Base-by-base conservation (phyloP, 2,113 vertebrate genomes). In the Lethenteron reissneri region DNA sequence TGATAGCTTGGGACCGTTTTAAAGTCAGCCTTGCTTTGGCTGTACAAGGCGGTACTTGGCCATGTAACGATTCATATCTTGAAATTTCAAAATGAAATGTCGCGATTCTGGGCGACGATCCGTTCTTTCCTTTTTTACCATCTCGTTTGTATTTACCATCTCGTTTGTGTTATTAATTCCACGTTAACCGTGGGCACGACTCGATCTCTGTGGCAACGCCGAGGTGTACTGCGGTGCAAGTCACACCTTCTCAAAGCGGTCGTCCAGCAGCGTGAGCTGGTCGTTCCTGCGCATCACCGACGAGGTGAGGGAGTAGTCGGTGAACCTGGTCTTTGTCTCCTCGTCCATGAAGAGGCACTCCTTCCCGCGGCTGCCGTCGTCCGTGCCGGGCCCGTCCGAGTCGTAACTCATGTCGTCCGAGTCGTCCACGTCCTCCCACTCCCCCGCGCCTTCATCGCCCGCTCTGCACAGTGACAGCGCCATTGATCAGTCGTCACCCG, bases 291-390 rank as follows among this genome's bases (percentile, higher is more conserved):
- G 84, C 81, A 99, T 92, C 71, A 96, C 86, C 0, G 91, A 95
- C 9, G 94, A 99, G 0, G 87, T 83, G 79, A 97, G 76, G 3
- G 94, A 99, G 79, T 99, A 96, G 1, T 92, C 88, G 0, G 94
- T 96, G 81, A 99, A 99, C 57, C 89, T 89, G 76, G 87, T 96
- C 82, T 80, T 89, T 0, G 90, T 96, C 80, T 99, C 94, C 71
- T 96, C 94, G 57, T 92, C 80, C 80, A 83, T 84, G 72, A 99
- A 96, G 59, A 86, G 75, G 57, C 83, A 85, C 75, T 86, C 83
- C 70, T 76, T 77, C 8, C 59, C 60, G 9, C 12, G 1, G 8
- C 10, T 59, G 5, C 71, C 80, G 1, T 80, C 82, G 4, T 81
- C 83, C 3, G 86, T 88, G 1, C 85, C 71, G 1, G 77, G 78